Evolutionary conservation across 2,797 vertebrate species (phyloP).

Genomic region (Cichlasoma orientale): DNA sequence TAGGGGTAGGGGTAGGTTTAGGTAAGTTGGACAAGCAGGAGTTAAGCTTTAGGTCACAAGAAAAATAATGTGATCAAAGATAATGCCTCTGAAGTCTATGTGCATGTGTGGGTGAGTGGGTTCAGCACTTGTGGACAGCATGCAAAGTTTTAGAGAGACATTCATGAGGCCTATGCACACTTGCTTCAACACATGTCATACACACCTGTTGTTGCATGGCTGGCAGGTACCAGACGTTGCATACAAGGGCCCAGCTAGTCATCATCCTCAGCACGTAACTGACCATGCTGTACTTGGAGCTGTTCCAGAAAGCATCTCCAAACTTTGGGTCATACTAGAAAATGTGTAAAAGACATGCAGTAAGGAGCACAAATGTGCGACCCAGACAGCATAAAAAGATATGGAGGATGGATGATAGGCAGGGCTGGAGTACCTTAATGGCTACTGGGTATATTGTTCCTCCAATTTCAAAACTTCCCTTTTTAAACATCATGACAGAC

Average conservation of each 20-base stretch:
- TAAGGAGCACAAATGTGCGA: neutral
- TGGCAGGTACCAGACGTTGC: slow-evolving; percentile 95
- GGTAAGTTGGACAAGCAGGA: neutral
- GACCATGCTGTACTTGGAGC: slow-evolving; percentile 93
- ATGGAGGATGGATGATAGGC: neutral
- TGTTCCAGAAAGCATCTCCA: slow-evolving; percentile 99
- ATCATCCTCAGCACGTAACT: slow-evolving; percentile 95
- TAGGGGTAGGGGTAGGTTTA: no score
- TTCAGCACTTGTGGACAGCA: no score
- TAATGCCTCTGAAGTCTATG: neutral
- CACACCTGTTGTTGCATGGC: slow-evolving; percentile 92
- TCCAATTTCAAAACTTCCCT: slow-evolving; percentile 99
- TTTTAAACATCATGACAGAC: slow-evolving; percentile 99
- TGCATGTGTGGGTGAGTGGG: neutral
- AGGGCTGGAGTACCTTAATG: slow-evolving; percentile 86
- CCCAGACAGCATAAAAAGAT: neutral
- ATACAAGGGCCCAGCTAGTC: slow-evolving; percentile 98
- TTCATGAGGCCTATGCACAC: no score
- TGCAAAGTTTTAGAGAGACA: no score
- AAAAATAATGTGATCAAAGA: neutral
- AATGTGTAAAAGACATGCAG: neutral
- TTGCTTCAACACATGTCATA: neutral
- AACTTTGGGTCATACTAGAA: slow-evolving; percentile 94
- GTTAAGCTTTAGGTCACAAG: neutral
- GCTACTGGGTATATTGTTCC: slow-evolving; percentile 95